Percentiles rank a stretch among this genome's conserved stretches.
phyloP scores from a whole-genome alignment of 2,797 vertebrate species.

The Astyanax mexicanus region DNA sequence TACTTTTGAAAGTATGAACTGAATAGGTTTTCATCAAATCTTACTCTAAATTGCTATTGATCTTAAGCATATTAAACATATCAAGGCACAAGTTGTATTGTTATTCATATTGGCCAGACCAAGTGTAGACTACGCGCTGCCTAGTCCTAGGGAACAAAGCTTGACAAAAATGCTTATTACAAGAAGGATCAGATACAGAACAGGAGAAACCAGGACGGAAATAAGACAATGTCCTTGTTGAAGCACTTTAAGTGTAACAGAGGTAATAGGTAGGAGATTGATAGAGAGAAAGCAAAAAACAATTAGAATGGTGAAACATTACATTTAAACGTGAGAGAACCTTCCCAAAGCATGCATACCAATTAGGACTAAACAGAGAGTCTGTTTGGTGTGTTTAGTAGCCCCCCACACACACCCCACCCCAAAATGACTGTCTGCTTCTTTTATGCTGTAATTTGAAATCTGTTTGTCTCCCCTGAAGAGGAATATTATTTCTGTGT shows the following conservation, averaged over 20 bases:
- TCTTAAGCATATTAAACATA: too few relatives aligned
- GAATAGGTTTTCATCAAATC: too few relatives aligned
- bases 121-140: too few relatives aligned
- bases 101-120: too few relatives aligned
- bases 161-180: neutral
- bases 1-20: too few relatives aligned
- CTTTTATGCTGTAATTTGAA: slow-evolving; percentile 82
- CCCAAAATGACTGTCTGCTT: slow-evolving; percentile 75
- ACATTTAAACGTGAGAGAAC: slow-evolving; percentile 32
- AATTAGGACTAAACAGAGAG: slow-evolving; percentile 60
- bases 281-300: slow-evolving; percentile 6
- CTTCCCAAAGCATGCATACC: slow-evolving; percentile 51
- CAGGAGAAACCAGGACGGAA: neutral
- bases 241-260: slow-evolving; percentile 21
- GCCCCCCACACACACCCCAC: slow-evolving; percentile 61
- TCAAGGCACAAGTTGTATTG: too few relatives aligned
- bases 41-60: too few relatives aligned
- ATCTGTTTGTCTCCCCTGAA: slow-evolving; percentile 81
- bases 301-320: slow-evolving; percentile 25
- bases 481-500: slow-evolving; percentile 80
- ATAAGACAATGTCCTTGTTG: slow-evolving; percentile 1
- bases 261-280: slow-evolving; percentile 22
- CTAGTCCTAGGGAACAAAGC: too few relatives aligned
- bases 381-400: slow-evolving; percentile 70
- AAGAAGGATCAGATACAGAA: neutral